Evolutionary conservation across 2,797 vertebrate genomes (phyloP), one percentile per base, ranked within the genome.

Genomic region (Dallia pectoralis): DNA sequence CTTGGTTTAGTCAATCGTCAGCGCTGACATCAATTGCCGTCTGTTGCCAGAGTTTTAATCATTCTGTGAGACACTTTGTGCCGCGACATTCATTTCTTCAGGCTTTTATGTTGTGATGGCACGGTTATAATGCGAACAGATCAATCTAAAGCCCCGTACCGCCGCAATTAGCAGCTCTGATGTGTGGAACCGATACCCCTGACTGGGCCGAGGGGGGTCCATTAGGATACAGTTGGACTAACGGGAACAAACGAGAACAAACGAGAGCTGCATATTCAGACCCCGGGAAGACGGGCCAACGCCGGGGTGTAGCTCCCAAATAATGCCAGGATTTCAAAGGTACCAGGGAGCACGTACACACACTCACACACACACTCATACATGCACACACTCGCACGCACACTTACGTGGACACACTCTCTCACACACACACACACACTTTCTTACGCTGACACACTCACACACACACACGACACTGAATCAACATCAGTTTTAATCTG

Each of bases 101-200:
- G 61, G 61, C 49, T 73, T 47, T 15, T 71, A 19, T 64, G 6
- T 27, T 48, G 40, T 19, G 67, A 56, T 44, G 71, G 62, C 66
- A 62, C 67, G 59, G 30, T 71, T n/a, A 47, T 69, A 59, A 71
- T 25, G 16, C 30, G 22, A 22, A 18, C 70, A 68, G 70, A 77
- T 79, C 73, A 79, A 83, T 81, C 70, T 16, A 67, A 32, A 72
- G 75, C 40, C 32, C 72, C 48, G 69, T 72, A 75, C 75, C 73
- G 68, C 33, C 40, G 59, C 73, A 77, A 77, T 86, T 78, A 81
- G 69, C 47, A 65, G 51, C 66, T 40, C 30, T 81, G 72, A 79
- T 78, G 75, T 30, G 71, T 72, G 76, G 68, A 70, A 51, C 8
- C n/a, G 69, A 53, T 76, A 76, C 74, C 70, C 69, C 51, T 78